Base-by-base conservation (phyloP, 1,140 invertebrate genomes). In the Drosophila truncata region DNA sequence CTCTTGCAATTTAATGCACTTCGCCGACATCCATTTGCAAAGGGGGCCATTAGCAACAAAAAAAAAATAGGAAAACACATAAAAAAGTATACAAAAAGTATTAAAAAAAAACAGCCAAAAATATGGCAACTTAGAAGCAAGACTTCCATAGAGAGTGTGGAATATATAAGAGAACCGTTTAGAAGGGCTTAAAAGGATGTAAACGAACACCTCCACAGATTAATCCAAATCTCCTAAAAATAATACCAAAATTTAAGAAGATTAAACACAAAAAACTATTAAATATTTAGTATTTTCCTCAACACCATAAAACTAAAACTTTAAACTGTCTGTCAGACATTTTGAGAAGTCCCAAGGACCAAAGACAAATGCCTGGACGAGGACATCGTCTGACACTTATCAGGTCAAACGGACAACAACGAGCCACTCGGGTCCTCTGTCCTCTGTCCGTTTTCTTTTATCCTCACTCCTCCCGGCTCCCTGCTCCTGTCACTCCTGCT, bases 251-350 rank as follows among this genome's bases (percentile, higher is more conserved):
- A 20, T 20, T 44, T 5, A 20, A 7, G 4, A 3, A 11, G 2
- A n/a, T 41, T n/a, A 27, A 50, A 5, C 2, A 29, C n/a, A 11
- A 1, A 1, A 50, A 29, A 18, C 13, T 23, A 35, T 23, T 16
- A 16, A 23, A 35, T 13, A 54, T 54, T 23, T 37, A 23, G 2
- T 16, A 4, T 37, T 16, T 13, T 18, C 6, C n/a, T 18, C 44
- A 29, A 27, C 47, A 47, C 41, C 39, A 57, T 50, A 23, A 35
- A 49, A 42, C 52, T 71, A 59, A 49, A 72, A 71, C 69, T 71
- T 41, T 50, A 71, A 72, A 72, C 66, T 72, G 69, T 73, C 70
- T 72, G 66, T 72, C 69, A 59, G 62, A 61, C 37, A 33, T 18
- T 59, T 41, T 16, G 27, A 64, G 62, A 20, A 62, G 37, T 61